phyloP scores from a whole-genome alignment of 1,140 invertebrate genomes.

The Bombus fervidus region DNA sequence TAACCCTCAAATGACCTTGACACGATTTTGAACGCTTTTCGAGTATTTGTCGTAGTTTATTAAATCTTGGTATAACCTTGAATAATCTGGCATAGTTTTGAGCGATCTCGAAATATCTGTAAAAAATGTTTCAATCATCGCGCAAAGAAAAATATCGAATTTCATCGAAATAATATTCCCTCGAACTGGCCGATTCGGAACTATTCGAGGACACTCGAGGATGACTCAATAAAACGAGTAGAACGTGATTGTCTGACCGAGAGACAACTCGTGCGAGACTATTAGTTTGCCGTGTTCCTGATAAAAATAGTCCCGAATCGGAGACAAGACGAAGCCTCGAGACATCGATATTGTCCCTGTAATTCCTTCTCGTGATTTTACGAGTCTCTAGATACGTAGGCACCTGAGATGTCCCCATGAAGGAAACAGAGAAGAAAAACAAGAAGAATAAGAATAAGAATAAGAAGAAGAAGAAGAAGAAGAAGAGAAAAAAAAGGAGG shows the following conservation, averaged over 20 bases:
- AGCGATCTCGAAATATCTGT: neutral
- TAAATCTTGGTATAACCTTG: neutral
- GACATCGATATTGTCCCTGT: slow-evolving; percentile 6
- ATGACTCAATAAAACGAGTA: neutral
- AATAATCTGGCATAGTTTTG: neutral
- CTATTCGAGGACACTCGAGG: neutral
- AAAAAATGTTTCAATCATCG: neutral
- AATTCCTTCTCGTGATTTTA: neutral
- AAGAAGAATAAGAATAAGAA: neutral
- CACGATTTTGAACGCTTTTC: too few relatives aligned
- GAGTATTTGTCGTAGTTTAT: too few relatives aligned
- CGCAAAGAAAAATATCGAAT: neutral
- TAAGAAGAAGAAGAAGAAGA: neutral
- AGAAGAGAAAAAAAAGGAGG: neutral
- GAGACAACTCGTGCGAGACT: neutral
- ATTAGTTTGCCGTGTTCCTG: neutral
- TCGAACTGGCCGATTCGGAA: neutral
- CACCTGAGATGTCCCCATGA: neutral
- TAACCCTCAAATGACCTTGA: too few relatives aligned
- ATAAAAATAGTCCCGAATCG: slow-evolving; percentile 13
- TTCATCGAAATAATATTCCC: neutral
- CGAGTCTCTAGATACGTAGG: neutral
- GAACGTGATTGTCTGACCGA: neutral
- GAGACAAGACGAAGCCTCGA: neutral
- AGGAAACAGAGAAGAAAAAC: neutral